These are phyloP conservation scores for Chaetorhynchus papuensis DNA, from an alignment of 2,113 vertebrate species.

Conservation along the genomic window DNA sequence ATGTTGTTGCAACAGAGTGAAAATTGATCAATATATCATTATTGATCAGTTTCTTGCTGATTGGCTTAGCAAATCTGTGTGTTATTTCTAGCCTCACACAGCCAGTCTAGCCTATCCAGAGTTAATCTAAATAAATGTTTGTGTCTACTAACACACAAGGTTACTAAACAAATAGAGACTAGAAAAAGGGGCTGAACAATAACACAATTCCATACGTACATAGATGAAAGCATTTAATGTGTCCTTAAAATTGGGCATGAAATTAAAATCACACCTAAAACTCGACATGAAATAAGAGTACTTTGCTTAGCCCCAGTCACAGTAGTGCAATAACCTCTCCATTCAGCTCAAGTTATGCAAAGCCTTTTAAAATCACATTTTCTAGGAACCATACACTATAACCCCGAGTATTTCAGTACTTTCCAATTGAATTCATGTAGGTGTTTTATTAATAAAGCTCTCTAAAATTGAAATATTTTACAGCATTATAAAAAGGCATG, in stretches of 20 bases:
- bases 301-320: background rate
- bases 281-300: background rate
- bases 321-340: background rate
- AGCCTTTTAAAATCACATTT: background rate
- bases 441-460: background rate
- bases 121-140: conserved; percentile 4
- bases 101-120: background rate
- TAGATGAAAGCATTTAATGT: background rate
- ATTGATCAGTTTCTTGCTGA: conserved; percentile 40
- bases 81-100: background rate
- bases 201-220: background rate
- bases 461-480: background rate
- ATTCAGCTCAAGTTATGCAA: background rate
- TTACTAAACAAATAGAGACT: background rate
- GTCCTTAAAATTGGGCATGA: background rate
- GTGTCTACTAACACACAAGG: background rate
- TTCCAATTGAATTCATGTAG: background rate
- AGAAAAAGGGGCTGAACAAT: background rate
- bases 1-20: conserved; percentile 9
- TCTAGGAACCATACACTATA: background rate
- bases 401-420: background rate
- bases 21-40: conserved; percentile 59
- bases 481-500: background rate
- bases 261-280: background rate
- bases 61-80: conserved; percentile 2